Conservation (phyloP, 2,888 invertebrate genomes). For the Phorcus lineatus region DNA sequence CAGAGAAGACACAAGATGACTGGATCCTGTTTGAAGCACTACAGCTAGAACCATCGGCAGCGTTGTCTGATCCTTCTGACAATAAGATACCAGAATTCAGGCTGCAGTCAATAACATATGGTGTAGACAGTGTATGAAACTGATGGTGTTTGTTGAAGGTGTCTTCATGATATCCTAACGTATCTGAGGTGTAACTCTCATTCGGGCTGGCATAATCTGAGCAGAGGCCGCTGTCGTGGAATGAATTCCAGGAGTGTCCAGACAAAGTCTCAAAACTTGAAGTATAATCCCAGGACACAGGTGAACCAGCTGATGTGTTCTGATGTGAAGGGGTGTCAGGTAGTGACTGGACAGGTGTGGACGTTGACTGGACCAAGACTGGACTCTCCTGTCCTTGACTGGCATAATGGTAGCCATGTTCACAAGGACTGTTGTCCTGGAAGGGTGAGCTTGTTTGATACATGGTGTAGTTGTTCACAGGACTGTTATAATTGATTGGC, state of each 20-base stretch:
- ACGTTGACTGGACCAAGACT: background rate
- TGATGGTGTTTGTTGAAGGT: background rate
- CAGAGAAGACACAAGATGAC: no score
- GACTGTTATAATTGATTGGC: no score
- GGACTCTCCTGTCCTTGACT: background rate
- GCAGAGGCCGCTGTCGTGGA: background rate
- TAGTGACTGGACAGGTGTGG: background rate
- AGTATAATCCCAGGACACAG: background rate
- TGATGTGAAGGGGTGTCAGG: background rate
- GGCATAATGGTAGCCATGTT: background rate
- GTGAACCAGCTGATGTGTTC: background rate
- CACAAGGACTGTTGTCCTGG: no score
- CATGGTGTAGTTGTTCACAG: no score
- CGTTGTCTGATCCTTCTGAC: no score
- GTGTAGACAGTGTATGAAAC: background rate
- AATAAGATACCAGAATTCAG: no score
- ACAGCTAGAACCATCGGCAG: no score
- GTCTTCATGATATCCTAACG: background rate
- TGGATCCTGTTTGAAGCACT: no score
- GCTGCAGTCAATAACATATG: background rate
- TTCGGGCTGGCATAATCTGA: background rate
- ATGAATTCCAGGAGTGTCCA: background rate
- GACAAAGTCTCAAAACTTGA: background rate
- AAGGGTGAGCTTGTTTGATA: no score
- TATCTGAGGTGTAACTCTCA: background rate